phyloP scores from a whole-genome alignment of 1,140 invertebrate genomes.

The Galleria mellonella region DNA sequence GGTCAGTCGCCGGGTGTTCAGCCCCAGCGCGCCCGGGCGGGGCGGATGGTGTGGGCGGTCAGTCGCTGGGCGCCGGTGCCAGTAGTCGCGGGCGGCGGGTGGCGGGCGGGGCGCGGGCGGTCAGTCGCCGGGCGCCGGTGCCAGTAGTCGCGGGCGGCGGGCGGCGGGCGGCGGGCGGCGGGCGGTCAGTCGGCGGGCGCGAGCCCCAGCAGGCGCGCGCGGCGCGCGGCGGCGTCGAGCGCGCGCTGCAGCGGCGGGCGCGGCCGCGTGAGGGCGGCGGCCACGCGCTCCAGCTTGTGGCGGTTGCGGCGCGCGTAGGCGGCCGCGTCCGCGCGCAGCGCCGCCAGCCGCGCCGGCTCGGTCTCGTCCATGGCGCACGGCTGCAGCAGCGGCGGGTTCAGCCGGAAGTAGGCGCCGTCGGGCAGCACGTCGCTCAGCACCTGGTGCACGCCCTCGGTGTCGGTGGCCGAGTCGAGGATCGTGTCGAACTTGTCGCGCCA shows the following conservation, averaged over 20 bases:
- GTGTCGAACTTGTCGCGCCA: conserved; percentile 89
- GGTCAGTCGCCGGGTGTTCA: too few species aligned
- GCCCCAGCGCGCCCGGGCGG: too few species aligned
- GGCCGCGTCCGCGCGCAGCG: conserved; percentile 78
- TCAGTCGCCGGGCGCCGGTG: too few species aligned
- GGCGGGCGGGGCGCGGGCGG: too few species aligned
- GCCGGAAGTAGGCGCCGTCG: conserved; percentile 86
- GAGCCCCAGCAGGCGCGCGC: conserved; percentile 44
- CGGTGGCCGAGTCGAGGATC: conserved; percentile 92
- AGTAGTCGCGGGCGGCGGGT: too few species aligned
- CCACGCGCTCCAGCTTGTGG: conserved; percentile 78
- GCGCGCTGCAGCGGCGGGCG: conserved; percentile 29
- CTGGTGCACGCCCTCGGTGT: conserved; percentile 80
- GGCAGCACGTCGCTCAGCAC: conserved; percentile 89
- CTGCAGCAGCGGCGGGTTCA: conserved; percentile 93
- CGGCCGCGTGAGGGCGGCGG: conserved; percentile 33
- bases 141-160: too few species aligned
- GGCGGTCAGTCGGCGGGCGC: conserved; percentile 46
- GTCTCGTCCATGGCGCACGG: conserved; percentile 90
- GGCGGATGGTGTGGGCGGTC: too few species aligned
- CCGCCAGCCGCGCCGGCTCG: conserved; percentile 78
- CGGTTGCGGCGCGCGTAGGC: conserved; percentile 87
- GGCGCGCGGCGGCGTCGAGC: conserved; percentile 30
- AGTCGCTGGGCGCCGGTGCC: too few species aligned
- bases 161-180: background rate